Evolutionary conservation across 2,797 vertebrate species (phyloP).

Genomic region (Gallinago stenura): DNA sequence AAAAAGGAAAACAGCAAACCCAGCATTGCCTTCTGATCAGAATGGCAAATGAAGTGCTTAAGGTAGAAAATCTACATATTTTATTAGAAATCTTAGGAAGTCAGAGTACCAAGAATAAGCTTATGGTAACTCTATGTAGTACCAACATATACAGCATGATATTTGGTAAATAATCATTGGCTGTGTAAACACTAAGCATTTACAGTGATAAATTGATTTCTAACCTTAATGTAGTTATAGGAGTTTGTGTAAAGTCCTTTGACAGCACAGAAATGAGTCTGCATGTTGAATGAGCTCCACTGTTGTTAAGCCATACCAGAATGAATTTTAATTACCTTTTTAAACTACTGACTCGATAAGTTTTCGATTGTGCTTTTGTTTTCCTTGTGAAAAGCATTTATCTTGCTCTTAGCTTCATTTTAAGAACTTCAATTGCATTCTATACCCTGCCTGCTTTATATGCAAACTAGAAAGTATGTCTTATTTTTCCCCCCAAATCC

Average conservation of each 20-base stretch:
- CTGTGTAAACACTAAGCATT: neutral
- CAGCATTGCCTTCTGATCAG: neutral
- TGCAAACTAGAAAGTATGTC: neutral
- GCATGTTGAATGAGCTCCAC: neutral
- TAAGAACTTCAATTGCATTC: neutral
- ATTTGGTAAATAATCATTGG: neutral
- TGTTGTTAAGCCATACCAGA: neutral
- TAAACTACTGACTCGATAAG: neutral
- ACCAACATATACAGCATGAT: neutral
- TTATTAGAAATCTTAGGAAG: neutral
- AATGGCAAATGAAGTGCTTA: neutral
- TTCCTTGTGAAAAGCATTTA: neutral
- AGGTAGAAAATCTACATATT: neutral
- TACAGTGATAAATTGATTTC: neutral
- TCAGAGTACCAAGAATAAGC: neutral
- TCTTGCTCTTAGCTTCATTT: neutral
- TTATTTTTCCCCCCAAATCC: neutral
- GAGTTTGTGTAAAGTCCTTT: neutral
- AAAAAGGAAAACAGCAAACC: neutral
- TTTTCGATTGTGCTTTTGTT: neutral
- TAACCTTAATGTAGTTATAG: neutral
- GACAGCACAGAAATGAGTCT: neutral
- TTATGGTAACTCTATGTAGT: neutral
- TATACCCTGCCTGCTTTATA: neutral
- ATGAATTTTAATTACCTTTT: constrained; percentile 9